phyloP scores from a whole-genome alignment of 2,113 vertebrate species.

The Thamnophis sirtalis region DNA sequence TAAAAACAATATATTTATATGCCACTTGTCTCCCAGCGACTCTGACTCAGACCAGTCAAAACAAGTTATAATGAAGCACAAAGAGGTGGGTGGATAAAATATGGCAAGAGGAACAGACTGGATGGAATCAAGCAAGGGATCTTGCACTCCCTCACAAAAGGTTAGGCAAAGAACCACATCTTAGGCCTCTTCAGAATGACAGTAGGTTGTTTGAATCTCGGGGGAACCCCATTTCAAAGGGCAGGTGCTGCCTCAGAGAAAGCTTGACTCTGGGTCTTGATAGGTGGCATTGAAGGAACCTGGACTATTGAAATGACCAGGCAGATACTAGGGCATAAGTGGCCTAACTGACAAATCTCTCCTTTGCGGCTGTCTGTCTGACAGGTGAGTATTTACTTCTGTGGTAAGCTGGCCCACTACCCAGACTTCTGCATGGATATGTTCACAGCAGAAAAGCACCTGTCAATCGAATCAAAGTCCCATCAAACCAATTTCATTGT shows the following conservation, averaged over 20 bases:
- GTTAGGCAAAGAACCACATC: background rate
- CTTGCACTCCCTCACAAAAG: background rate
- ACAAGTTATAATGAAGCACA: background rate
- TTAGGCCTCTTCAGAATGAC: background rate
- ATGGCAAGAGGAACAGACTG: background rate
- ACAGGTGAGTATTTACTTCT: conserved; percentile 62
- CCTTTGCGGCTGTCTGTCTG: conserved; percentile 70
- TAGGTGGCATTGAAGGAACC: background rate
- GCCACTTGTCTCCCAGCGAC: background rate
- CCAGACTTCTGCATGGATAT: background rate
- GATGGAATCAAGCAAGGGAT: background rate
- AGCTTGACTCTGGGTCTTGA: background rate
- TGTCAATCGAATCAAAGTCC: background rate
- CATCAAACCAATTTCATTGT: background rate
- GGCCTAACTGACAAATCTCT: conserved; percentile 65
- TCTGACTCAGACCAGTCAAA: background rate
- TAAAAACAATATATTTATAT: background rate
- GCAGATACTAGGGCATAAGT: background rate
- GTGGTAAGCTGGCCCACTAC: background rate
- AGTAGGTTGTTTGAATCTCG: background rate
- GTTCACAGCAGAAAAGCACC: background rate
- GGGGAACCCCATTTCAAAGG: background rate
- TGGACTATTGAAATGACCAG: background rate
- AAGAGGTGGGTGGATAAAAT: background rate
- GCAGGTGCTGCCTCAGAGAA: background rate